phyloP scores from a whole-genome alignment of 1,140 invertebrate genomes.

The Philopotamus ludificatus region DNA sequence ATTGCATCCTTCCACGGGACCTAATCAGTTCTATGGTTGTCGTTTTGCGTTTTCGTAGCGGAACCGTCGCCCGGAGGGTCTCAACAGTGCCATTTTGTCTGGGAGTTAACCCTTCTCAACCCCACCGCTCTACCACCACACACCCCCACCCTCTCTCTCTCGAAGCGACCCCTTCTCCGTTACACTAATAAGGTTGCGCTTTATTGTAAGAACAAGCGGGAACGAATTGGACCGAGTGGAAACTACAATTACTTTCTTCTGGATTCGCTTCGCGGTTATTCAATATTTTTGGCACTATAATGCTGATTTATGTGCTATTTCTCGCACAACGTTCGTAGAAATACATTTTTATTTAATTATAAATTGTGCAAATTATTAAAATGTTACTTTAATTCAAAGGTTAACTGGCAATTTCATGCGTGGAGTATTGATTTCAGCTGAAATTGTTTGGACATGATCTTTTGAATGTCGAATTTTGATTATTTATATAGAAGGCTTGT shows the following conservation, averaged over 20 bases:
- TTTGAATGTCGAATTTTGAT: too few relatives aligned
- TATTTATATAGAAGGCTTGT: too few relatives aligned
- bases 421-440: too few relatives aligned
- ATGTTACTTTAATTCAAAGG: too few relatives aligned
- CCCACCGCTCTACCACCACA: not conserved
- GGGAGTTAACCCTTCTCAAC: slow-evolving; percentile 16
- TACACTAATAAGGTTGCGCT: slow-evolving; percentile 42
- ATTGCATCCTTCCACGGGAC: too few relatives aligned
- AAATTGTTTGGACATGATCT: too few relatives aligned
- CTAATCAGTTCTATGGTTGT: not conserved
- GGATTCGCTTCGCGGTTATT: not conserved
- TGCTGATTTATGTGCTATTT: not conserved
- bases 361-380: too few relatives aligned
- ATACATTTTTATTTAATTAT: too few relatives aligned
- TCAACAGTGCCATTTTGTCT: slow-evolving; percentile 24
- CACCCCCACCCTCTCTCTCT: slow-evolving; percentile 2
- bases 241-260: not conserved
- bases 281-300: not conserved
- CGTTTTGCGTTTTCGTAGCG: slow-evolving; percentile 6
- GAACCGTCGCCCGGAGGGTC: not conserved
- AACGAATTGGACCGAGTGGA: slow-evolving; percentile 28
- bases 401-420: too few relatives aligned
- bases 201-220: slow-evolving; percentile 41
- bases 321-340: too few relatives aligned
- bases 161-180: slow-evolving; percentile 16